Percentiles rank a stretch among this genome's conserved stretches.
These are phyloP conservation scores for Coryphaenoides rupestris DNA, from an alignment of 2,113 vertebrate genomes.

Conservation along the genomic window DNA sequence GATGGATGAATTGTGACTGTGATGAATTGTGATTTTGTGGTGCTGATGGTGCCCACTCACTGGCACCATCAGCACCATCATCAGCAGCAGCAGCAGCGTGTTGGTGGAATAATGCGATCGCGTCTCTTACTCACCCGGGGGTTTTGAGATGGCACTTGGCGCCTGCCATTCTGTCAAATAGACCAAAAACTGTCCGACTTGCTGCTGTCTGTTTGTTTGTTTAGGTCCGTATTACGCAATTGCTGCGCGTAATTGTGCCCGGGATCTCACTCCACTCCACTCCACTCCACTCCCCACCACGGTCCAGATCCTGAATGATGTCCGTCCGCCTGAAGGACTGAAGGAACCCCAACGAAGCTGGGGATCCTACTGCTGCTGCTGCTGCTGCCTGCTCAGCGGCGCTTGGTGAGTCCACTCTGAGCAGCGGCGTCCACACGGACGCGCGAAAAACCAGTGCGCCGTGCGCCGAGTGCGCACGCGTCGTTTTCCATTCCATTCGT, in stretches of 20 bases:
- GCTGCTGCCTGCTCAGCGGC: slow-evolving; percentile 4
- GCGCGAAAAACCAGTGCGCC: slow-evolving; percentile 11
- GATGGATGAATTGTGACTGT: too few relatives aligned
- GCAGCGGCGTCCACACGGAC: not conserved
- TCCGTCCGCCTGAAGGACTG: slow-evolving; percentile 17
- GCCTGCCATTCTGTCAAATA: slow-evolving; percentile 60
- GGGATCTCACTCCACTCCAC: slow-evolving; percentile 49
- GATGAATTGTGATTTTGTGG: too few relatives aligned
- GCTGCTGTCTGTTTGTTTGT: slow-evolving; percentile 29
- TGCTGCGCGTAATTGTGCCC: slow-evolving; percentile 50
- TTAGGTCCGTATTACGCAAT: too few relatives aligned
- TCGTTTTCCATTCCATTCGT: too few relatives aligned
- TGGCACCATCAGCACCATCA: too few relatives aligned
- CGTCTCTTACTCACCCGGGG: slow-evolving; percentile 68
- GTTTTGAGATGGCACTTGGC: slow-evolving; percentile 69
- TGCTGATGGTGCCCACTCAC: too few relatives aligned
- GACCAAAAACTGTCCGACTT: slow-evolving; percentile 31
- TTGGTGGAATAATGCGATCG: too few relatives aligned
- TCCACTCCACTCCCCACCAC: not conserved
- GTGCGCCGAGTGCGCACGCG: slow-evolving; percentile 23
- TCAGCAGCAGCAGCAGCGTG: too few relatives aligned
- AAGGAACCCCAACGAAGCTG: slow-evolving; percentile 40
- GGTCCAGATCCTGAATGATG: not conserved
- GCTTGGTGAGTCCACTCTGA: slow-evolving; percentile 15
- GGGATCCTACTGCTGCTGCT: too few relatives aligned